Evolutionary conservation across 2,797 vertebrate genomes (phyloP), one percentile per base, ranked within the genome.

Genomic region (Hydrocynus forskahlii): DNA sequence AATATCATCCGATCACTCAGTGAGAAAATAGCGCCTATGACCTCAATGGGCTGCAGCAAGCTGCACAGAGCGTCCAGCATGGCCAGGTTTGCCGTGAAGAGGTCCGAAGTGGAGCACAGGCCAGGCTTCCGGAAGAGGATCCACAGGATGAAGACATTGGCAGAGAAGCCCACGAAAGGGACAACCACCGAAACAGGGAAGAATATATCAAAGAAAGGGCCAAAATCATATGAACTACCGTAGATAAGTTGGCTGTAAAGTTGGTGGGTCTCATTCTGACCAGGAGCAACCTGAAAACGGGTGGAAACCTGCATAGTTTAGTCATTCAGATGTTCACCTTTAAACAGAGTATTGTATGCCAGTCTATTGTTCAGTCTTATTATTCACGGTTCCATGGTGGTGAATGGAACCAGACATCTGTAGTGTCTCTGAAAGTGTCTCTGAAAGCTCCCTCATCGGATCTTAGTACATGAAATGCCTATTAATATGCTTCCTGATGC

Each of bases 41-140:
- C 19, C 62, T 83, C 80, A 52, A 54, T 12, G 75, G 76, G 80
- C 69, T 69, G 75, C 35, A 67, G 1, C 48, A 72, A 13, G 16
- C 80, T 57, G 78, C 67, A 69, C 43, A 69, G 70, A 25, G 52
- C 52, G 57, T 81, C 67, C 66, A 78, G 73, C 62, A 75, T 57
- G 76, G 85, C 63, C 75, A 84, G 73, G 69, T 79, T 79, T 8
- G 17, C 14, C 21, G 35, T 16, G 62, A 66, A 66, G 29, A 80
- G 12, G n/a, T 57, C 43, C 2, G 48, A 29, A 40, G 48, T 67
- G 13, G 79, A 74, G 70, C 70, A 55, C 48, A 74, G 29, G 35
- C 70, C 50, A 43, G 62, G 48, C 7, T 73, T 67, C 5, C 59
- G 25, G 4, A 66, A 23, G 19, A 81, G 60, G 79, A n/a, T 4